Evolutionary conservation across 1,140 invertebrate genomes (phyloP), one percentile per base, ranked within the genome.

Genomic region (Drosophila burlai): DNA sequence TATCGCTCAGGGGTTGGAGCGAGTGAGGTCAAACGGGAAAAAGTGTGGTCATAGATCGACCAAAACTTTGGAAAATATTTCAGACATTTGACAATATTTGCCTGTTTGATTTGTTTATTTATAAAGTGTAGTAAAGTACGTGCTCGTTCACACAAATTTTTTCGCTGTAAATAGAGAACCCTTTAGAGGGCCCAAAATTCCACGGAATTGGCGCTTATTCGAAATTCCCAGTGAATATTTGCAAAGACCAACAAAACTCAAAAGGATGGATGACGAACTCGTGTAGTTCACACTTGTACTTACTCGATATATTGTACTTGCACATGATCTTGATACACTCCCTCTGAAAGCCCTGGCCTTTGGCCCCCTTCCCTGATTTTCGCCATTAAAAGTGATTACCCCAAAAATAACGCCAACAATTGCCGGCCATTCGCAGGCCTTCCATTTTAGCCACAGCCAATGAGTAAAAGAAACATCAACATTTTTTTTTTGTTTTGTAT

Each of bases 261-360:
- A 34, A 16, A 52, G 57, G 21, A 47, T 29, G 21, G 45, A 57
- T 38, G 21, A 57, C 24, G 31, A 40, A 40, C 18, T 40, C 36
- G 5, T 52, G 54, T 16, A 18, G 40, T 31, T 58, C 26, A 24
- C 40, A 45, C 29, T 59, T 47, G 42, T 13, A 63, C 40, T 46
- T 38, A 29, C 40, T 43, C 1, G 29, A 55, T 16, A 55, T 16
- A n/a, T 67, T 50, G 26, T n/a, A 55, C 24, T 42, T n/a, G 29
- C 36, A 38, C 54, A 43, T 81, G 78, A 82, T 78, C 81, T 86
- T 89, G 83, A 86, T 77, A 67, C 71, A 83, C 61, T 74, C 40
- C 61, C 61, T 45, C 59, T 68, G 59, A 68, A 50, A 83, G 73
- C 80, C 83, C 76, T 87, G 83, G 83, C 83, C 83, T 80, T 83